phyloP scores from a whole-genome alignment of 1,140 invertebrate species.

The Temnothorax curvispinosus region DNA sequence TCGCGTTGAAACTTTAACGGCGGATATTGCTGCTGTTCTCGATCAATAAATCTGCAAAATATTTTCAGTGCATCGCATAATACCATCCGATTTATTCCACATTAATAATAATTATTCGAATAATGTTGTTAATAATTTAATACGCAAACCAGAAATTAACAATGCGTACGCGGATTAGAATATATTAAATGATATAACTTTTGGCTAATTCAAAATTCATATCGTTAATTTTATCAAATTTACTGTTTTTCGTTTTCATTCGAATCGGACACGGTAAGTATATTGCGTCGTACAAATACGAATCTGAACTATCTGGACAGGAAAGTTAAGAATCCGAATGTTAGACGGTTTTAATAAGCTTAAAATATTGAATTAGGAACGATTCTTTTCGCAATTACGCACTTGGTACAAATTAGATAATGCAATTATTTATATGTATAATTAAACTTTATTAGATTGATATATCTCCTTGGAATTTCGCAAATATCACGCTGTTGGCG shows the following conservation, averaged over 20 bases:
- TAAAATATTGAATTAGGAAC: background rate
- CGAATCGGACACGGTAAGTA: background rate
- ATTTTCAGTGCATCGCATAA: background rate
- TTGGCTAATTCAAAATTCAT: background rate
- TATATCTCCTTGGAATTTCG: background rate
- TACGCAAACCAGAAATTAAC: constrained; percentile 15
- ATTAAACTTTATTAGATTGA: background rate
- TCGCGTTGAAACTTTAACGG: constrained; percentile 29
- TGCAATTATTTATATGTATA: background rate
- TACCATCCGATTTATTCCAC: background rate
- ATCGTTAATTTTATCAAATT: constrained; percentile 8
- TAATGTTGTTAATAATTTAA: constrained; percentile 33
- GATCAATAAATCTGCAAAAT: constrained; percentile 29
- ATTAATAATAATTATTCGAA: constrained; percentile 42
- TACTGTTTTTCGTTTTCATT: background rate
- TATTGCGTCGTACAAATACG: background rate
- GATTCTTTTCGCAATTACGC: background rate
- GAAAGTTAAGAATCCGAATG: background rate
- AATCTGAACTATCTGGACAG: background rate
- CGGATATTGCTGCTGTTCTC: background rate
- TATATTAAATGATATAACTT: constrained; percentile 8
- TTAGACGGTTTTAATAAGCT: background rate
- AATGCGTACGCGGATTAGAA: constrained; percentile 23
- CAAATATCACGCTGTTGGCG: background rate
- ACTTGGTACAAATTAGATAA: background rate